Evolutionary conservation across 1,140 invertebrate species (phyloP), one percentile per base, ranked within the genome.

Genomic region (Pantala flavescens): DNA sequence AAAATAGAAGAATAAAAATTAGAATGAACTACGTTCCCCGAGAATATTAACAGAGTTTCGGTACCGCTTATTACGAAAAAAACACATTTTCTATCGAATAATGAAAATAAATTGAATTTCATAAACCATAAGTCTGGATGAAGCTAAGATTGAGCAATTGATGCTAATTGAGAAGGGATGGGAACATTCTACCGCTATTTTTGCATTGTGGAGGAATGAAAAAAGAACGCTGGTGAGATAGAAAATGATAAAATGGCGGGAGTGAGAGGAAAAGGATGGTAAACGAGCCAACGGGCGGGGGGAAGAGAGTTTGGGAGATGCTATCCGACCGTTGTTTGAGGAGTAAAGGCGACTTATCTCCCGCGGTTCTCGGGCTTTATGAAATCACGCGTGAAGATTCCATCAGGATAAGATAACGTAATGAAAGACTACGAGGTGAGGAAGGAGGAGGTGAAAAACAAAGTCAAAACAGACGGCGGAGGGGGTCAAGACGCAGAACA

Each of bases 371-470:
- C 16, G 49, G n/a, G 49, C 2, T 63, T 63, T 63, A 63, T 63
- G 49, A 63, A 63, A 63, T 63, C 49, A 63, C 49, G 49, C 49
- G 49, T 63, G 49, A 63, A 63, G 49, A 63, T 63, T 21, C 49
- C 5, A 19, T 21, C 16, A 12, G 49, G 3, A 63, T 63, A 63
- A 63, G 49, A 63, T 63, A 63, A 63, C 5, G n/a, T 63, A 63
- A 63, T 63, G 49, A 63, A 63, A 63, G 49, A 63, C 49, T 63
- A 63, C 49, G 49, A 63, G 49, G 49, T 21, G n/a, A 12, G 12
- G 49, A 63, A 12, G n/a, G 12, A 21, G 49, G n/a, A 21, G n/a
- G 49, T 19, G 49, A 63, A 21, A 63, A 21, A 63, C 16, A 63
- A 21, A 63, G 49, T 63, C 16, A 63, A 21, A 63, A 21, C 14